Conservation (phyloP, 53 echinoderm and acorn worm species). For the Crossaster papposus region DNA sequence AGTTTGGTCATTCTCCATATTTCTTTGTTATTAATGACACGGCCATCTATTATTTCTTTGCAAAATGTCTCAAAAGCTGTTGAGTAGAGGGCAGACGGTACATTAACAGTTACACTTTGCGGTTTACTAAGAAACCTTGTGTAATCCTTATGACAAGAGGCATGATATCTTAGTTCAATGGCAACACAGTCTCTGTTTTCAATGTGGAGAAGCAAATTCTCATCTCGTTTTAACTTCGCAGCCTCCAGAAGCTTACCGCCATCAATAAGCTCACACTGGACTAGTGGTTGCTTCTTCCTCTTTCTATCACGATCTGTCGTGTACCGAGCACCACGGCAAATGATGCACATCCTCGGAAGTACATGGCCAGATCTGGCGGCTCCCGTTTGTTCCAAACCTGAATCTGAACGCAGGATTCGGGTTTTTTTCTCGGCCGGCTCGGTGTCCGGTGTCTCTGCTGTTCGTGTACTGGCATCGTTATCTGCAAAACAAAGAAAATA, state of each 20-base stretch:
- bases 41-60: conserved; percentile 35
- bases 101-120: not conserved
- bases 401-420: conserved; percentile 1
- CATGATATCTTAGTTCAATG: conserved; percentile 25
- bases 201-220: not conserved
- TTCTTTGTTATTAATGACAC: conserved; percentile 50
- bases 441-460: not conserved
- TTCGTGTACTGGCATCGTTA: not conserved
- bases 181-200: conserved; percentile 47
- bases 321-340: conserved; percentile 21
- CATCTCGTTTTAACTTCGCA: too few relatives aligned
- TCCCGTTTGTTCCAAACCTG: not conserved
- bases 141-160: conserved; percentile 10
- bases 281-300: not conserved
- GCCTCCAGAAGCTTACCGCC: not conserved
- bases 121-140: conserved; percentile 8
- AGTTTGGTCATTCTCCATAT: conserved; percentile 53
- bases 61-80: conserved; percentile 54
- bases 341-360: conserved; percentile 38
- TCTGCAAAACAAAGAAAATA: conserved; percentile 13
- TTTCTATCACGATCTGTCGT: not conserved
- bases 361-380: conserved; percentile 20
- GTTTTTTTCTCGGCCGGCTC: conserved; percentile 5
- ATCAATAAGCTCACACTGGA: conserved; percentile 20
- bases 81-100: conserved; percentile 30